Conservation (phyloP, 2,797 vertebrate species). For the Centropyge bicolor region DNA sequence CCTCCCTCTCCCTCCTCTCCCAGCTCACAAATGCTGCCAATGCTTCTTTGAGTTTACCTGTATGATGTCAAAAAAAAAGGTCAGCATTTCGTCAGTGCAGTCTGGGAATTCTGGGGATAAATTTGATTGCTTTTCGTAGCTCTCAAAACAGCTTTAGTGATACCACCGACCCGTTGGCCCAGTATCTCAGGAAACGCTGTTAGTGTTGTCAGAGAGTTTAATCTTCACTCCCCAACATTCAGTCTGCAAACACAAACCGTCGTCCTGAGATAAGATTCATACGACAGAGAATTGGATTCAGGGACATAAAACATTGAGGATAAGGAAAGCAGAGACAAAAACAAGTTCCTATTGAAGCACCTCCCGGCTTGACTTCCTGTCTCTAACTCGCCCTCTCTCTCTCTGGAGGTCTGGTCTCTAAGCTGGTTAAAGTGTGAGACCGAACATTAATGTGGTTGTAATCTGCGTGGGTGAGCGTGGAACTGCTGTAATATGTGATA, state of each 20-base stretch:
- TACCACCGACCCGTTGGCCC: conserved; percentile 15
- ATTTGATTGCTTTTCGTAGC: conserved; percentile 18
- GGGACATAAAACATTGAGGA: conserved; percentile 34
- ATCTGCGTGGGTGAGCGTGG: conserved; percentile 25
- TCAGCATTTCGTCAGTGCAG: conserved; percentile 6
- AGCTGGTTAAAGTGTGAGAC: conserved; percentile 33
- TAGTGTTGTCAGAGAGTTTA: conserved; percentile 35
- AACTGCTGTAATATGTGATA: conserved; percentile 23
- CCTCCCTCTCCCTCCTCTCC: conserved; percentile 76
- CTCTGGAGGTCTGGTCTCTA: conserved; percentile 8
- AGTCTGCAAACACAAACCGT: conserved; percentile 38
- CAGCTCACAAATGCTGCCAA: conserved; percentile 58
- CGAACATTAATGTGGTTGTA: conserved; percentile 50
- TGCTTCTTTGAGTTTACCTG: neutral
- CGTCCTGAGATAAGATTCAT: conserved; percentile 36
- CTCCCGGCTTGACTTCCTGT: conserved; percentile 3
- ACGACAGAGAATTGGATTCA: conserved; percentile 38
- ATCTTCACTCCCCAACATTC: conserved; percentile 30
- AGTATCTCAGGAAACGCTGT: conserved; percentile 21
- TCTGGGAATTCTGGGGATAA: neutral
- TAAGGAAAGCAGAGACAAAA: conserved; percentile 16
- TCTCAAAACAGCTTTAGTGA: conserved; percentile 11
- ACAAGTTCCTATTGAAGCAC: neutral
- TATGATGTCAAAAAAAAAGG: conserved; percentile 9
- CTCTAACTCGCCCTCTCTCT: neutral